Evolutionary conservation across 2,113 vertebrate genomes (phyloP).

Genomic region (Vireo altiloquus): DNA sequence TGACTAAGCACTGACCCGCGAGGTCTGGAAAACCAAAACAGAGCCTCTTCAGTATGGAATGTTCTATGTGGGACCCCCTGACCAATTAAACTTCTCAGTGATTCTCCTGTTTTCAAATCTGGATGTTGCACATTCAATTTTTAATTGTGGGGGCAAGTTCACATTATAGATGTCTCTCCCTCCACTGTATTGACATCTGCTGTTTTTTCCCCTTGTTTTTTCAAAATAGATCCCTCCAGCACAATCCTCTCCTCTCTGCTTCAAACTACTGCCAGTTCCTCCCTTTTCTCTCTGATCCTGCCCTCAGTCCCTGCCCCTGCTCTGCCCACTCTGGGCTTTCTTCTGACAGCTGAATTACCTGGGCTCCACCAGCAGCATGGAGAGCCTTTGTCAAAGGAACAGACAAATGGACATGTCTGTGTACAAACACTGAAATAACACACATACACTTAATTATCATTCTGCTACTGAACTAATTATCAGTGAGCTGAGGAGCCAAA

Average conservation of each 20-base stretch:
- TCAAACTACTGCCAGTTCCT: neutral
- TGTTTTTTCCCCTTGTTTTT: neutral
- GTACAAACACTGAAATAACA: neutral
- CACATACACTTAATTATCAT: neutral
- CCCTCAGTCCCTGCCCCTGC: neutral
- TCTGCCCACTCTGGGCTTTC: neutral
- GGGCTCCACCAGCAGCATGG: neutral
- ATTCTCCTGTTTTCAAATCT: neutral
- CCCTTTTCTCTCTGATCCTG: neutral
- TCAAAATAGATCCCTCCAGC: neutral
- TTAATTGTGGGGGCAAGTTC: neutral
- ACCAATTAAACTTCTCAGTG: neutral
- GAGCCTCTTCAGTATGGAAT: neutral
- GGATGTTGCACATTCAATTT: neutral
- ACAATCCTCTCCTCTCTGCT: neutral
- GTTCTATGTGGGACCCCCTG: fast-evolving
- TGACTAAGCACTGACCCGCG: neutral
- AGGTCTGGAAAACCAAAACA: neutral
- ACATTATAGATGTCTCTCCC: neutral
- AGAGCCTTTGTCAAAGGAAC: neutral
- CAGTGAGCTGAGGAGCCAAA: neutral
- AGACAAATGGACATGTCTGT: neutral
- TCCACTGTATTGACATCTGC: neutral
- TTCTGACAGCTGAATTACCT: neutral
- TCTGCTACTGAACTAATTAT: neutral